Evolutionary conservation across 2,113 vertebrate genomes (phyloP).

Genomic region (Cyanocitta stelleri): DNA sequence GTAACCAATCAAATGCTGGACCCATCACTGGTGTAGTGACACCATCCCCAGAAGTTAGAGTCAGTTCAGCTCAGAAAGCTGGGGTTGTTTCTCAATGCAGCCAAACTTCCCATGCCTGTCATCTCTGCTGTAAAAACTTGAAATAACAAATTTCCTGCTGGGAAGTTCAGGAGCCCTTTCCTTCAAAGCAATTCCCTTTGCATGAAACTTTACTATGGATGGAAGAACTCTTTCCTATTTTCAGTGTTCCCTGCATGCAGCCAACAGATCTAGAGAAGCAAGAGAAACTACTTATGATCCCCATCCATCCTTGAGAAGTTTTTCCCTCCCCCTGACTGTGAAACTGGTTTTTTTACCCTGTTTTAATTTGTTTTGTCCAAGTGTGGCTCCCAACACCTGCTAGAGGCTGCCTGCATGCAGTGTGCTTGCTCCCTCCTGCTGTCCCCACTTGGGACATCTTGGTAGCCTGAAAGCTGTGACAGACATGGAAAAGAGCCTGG

Average conservation of each 20-base stretch:
- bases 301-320: background rate
- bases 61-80: background rate
- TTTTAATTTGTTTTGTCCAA: background rate
- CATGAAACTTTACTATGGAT: background rate
- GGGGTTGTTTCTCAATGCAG: background rate
- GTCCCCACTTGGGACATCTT: background rate
- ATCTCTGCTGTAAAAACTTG: background rate
- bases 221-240: background rate
- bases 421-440: background rate
- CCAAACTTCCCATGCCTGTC: background rate
- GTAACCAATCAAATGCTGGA: background rate
- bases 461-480: background rate
- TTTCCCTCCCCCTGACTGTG: background rate
- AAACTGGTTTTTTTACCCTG: background rate
- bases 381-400: background rate
- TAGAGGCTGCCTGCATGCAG: background rate
- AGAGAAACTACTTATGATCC: background rate
- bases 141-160: background rate
- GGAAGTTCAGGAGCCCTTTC: background rate
- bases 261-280: background rate
- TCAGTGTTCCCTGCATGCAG: background rate
- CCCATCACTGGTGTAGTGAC: background rate
- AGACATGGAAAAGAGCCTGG: background rate
- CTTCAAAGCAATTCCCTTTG: background rate
- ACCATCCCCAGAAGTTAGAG: background rate